phyloP scores from a whole-genome alignment of 2,113 vertebrate genomes.

The Mus pahari region DNA sequence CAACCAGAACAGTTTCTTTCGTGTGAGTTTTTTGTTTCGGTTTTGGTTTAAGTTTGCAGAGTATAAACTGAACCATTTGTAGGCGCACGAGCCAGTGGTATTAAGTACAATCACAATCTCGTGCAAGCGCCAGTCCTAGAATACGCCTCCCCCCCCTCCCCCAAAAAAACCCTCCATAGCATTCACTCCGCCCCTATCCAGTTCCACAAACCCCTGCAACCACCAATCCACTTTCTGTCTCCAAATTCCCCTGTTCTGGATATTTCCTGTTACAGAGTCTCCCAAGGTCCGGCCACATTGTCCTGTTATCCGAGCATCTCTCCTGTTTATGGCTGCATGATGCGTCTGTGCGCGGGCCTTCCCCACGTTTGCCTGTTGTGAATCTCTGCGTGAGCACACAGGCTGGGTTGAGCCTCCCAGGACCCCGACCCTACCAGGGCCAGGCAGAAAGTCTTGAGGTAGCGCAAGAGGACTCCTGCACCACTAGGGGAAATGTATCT shows the following conservation, averaged over 20 bases:
- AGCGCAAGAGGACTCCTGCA: not conserved
- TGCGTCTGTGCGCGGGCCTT: accelerated
- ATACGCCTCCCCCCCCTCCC: not conserved
- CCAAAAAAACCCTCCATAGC: accelerated
- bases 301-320: accelerated
- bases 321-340: accelerated
- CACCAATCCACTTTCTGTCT: not conserved
- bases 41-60: not conserved
- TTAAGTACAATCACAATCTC: accelerated
- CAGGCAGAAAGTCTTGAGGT: not conserved
- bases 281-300: accelerated
- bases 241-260: not conserved
- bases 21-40: not conserved
- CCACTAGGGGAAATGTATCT: not conserved
- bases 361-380: not conserved
- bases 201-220: too few relatives aligned
- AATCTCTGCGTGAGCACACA: not conserved
- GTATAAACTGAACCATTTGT: not conserved
- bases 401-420: not conserved
- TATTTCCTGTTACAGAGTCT: not conserved
- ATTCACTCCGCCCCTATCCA: accelerated
- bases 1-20: not conserved
- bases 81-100: too few relatives aligned
- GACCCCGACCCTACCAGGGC: not conserved
- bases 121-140: not conserved